A percentile compares a stretch with the other conserved stretches of the same genome.
phyloP scores from a whole-genome alignment of 1,140 invertebrate genomes.

The Bilobella aurantiaca region DNA sequence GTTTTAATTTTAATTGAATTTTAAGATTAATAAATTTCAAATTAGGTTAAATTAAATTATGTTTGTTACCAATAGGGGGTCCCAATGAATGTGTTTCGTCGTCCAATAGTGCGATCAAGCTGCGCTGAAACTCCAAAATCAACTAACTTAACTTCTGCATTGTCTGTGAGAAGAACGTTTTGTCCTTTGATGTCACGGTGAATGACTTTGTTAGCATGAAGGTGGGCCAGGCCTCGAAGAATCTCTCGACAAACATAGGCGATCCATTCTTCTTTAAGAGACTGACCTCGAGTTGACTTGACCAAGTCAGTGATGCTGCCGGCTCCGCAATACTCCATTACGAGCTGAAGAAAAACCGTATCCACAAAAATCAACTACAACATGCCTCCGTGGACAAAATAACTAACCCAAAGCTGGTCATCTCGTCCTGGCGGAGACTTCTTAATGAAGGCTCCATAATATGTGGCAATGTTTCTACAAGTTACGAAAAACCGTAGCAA shows the following conservation, averaged over 20 bases:
- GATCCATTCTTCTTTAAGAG: constrained; percentile 99
- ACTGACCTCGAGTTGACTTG: constrained; percentile 96
- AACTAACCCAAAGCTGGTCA: constrained; percentile 86
- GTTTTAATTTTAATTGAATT: no score
- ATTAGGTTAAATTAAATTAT: constrained; percentile 44
- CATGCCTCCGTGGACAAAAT: not conserved
- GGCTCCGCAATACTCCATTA: constrained; percentile 99
- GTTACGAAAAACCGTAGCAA: not conserved
- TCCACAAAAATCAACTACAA: not conserved
- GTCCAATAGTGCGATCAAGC: constrained; percentile 94
- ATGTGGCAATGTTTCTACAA: constrained; percentile 94
- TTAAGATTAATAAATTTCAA: not conserved
- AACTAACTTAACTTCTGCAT: constrained; percentile 60
- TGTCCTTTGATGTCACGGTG: constrained; percentile 99
- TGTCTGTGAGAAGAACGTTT: constrained; percentile 97
- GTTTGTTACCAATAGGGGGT: constrained; percentile 75
- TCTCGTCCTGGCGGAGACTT: constrained; percentile 97
- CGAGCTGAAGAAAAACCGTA: constrained; percentile 50
- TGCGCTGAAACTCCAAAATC: constrained; percentile 99
- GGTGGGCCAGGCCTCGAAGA: constrained; percentile 86
- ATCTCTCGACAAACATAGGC: constrained; percentile 98
- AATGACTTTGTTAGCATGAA: constrained; percentile 98
- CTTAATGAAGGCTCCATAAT: constrained; percentile 99
- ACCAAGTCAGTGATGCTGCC: constrained; percentile 98
- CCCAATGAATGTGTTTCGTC: constrained; percentile 98